These are phyloP conservation scores for Zaprionus inermis DNA, from an alignment of 1,140 invertebrate genomes.

Conservation along the genomic window DNA sequence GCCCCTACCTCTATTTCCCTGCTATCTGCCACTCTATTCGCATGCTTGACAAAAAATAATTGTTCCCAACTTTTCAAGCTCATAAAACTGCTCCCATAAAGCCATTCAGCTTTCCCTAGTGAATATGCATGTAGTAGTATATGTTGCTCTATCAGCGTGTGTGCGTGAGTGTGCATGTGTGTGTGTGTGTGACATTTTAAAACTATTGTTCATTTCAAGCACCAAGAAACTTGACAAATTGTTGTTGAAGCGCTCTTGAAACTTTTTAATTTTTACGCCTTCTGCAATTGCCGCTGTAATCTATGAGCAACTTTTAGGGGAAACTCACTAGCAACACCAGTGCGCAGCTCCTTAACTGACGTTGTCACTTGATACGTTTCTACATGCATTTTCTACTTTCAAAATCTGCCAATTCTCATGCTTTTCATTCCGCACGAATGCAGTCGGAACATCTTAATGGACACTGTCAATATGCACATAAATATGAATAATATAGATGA, in stretches of 20 bases:
- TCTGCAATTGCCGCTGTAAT: conserved; percentile 4
- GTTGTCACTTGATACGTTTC: too few relatives aligned
- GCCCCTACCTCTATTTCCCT: too few relatives aligned
- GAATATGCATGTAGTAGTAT: background rate
- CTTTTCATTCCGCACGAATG: too few relatives aligned
- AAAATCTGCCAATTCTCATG: too few relatives aligned
- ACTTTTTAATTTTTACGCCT: conserved; percentile 7
- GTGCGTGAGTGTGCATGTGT: background rate
- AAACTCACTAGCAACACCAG: too few relatives aligned
- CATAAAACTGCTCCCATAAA: conserved; percentile 5
- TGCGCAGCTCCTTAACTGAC: too few relatives aligned
- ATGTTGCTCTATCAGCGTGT: conserved; percentile 1
- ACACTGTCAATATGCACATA: too few relatives aligned
- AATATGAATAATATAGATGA: too few relatives aligned
- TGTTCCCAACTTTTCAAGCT: conserved; percentile 7
- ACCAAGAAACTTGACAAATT: conserved; percentile 7
- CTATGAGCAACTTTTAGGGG: background rate
- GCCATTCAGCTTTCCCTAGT: background rate
- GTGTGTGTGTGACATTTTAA: conserved; percentile 1
- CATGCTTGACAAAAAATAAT: conserved; percentile 6
- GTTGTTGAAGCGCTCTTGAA: conserved; percentile 2
- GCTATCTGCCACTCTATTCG: background rate
- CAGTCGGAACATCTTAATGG: too few relatives aligned
- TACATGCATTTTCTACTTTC: too few relatives aligned
- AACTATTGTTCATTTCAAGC: conserved; percentile 7